Percentiles rank a stretch among this genome's conserved stretches.
These are phyloP conservation scores for Neoaliturus tenellus DNA, from an alignment of 2,888 invertebrate species.

Conservation along the genomic window DNA sequence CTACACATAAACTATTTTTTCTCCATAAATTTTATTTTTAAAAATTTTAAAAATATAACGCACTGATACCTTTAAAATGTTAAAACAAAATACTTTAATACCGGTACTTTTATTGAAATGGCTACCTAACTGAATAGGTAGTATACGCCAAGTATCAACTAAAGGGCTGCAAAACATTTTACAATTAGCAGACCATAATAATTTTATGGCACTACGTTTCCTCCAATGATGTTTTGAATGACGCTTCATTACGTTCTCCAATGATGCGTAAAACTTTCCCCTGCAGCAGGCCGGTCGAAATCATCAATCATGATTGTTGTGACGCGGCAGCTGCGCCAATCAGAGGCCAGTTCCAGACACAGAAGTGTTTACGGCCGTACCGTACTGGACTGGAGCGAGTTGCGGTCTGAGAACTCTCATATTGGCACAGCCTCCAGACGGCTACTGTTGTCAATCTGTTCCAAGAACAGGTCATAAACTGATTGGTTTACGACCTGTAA, in stretches of 20 bases:
- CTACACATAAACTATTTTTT: too few species aligned
- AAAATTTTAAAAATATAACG: too few species aligned
- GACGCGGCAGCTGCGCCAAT: conserved; percentile 15
- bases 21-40: too few species aligned
- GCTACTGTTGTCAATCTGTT: background rate
- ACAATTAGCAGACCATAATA: too few species aligned
- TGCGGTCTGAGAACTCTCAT: background rate
- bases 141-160: too few species aligned
- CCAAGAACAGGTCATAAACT: background rate
- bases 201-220: too few species aligned
- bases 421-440: background rate
- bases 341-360: background rate
- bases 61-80: too few species aligned
- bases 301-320: background rate
- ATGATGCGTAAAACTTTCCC: background rate
- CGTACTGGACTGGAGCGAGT: background rate
- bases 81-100: too few species aligned
- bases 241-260: background rate
- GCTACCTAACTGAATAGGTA: too few species aligned
- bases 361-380: background rate
- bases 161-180: too few species aligned
- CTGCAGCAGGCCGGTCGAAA: background rate
- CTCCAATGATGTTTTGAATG: too few species aligned
- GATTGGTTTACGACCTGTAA: background rate
- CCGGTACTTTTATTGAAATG: too few species aligned